Evolutionary conservation across 2,113 vertebrate species (phyloP), one percentile per base, ranked within the genome.

Genomic region (Pyrgilauda ruficollis): DNA sequence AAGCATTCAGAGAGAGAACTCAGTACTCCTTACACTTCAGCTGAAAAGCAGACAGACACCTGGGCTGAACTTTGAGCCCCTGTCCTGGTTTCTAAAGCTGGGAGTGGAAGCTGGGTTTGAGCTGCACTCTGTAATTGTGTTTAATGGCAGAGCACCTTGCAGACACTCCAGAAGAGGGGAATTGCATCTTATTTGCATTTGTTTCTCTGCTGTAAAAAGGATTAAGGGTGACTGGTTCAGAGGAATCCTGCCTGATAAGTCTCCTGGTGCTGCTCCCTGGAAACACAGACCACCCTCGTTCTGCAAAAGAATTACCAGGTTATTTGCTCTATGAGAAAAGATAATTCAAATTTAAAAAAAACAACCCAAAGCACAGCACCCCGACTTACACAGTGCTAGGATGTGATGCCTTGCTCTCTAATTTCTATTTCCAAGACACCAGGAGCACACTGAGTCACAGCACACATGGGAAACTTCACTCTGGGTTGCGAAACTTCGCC

Each of bases 401-500:
- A 75, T 78, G 78, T n/a, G 55, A 37, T 70, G 52, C 20, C 31
- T 69, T 67, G 35, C 43, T 69, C 17, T 70, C 39, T 72, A 55
- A n/a, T 41, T 95, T 69, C 74, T 76, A 10, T n/a, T 90, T 93
- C 74, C 58, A 46, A 93, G 75, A 46, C 75, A 80, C 23, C 85
- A 68, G 79, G 70, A 90, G 18, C 56, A 67, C 72, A 10, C 33
- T 92, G 90, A 95, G 90, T 87, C 90, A 84, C 76, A 49, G 59
- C 66, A 90, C 8, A 39, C 76, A 37, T 81, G 92, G 80, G 94
- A 93, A 97, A 92, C 64, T 95, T 81, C 11, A 5, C 52, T 93
- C 27, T n/a, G 81, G 59, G 22, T 94, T 96, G 88, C 0, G 0
- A 73, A 96, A 95, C 18, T 3, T 37, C 79, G 8, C 39, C 0